Base-by-base conservation (phyloP, 1,140 invertebrate species). In the Papilio polytes region DNA sequence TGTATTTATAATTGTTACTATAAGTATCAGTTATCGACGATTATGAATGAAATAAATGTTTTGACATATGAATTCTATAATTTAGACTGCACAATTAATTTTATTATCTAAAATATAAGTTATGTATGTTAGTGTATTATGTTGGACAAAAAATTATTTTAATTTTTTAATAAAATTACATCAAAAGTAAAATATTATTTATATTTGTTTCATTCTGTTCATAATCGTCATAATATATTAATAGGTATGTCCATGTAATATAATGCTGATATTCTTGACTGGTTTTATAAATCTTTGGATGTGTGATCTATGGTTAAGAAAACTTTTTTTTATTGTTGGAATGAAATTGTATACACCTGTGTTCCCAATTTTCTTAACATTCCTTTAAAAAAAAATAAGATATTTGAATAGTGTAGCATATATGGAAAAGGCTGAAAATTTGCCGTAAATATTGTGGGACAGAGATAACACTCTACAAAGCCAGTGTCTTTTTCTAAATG, bases 361-460 rank as follows among this genome's bases (percentile, higher is more conserved):
- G 26, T 82, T 78, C 63, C 22, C 10, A 31, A 66, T 66, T 66
- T 66, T 66, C 56, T 66, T 83, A 63, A 84, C 81, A 85, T 89
- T 89, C 88, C 87, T 85, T 82, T 84, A 84, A 86, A 89, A 89
- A 89, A 87, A 85, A 31, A 1, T 66, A 66, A 66, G 22, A 31
- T 66, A 31, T 66, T 31, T 66, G 9, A 22, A 22, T 36, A 36
- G 1, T 48, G 10, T 31, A 8, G 12, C 63, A 31, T 66, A 31
- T 66, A 31, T 66, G 26, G 4, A 66, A 31, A 66, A 66, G 56
- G 56, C 56, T 63, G 56, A 63, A 36, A 36, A 36, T 36, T 53
- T 3, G 51, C 15, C 51, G 18, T 53, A 53, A n/a, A 7, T 53
- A 53, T 53, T 53, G 18, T n/a, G 51, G 6, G 51, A n/a, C 15